A percentile compares a stretch with the other conserved stretches of the same genome.
Conservation (phyloP, 2,113 vertebrate species). For the human (Homo sapiens) region GRCh38 chr1:94421501-94422000, state of each 20-base stretch:
- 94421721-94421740: not conserved
- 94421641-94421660: not conserved
- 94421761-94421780: not conserved
- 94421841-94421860: not conserved
- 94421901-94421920: constrained; percentile 6
- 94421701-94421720: constrained; percentile 13
- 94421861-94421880: not conserved
- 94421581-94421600: not conserved
- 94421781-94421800: not conserved
- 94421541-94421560: not conserved
- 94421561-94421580: not conserved
- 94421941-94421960: not conserved
- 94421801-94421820: not conserved
- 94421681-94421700: not conserved
- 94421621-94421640: not conserved
- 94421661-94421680: not conserved
- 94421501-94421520: not conserved
- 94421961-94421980: not conserved
- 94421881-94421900: not conserved
- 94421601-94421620: not conserved
- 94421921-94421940: not conserved
- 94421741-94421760: not conserved
- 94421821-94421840: constrained; percentile 18
- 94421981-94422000: not conserved
- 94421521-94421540: constrained; percentile 3